These are phyloP conservation scores for Leptinotarsa undecemlineata DNA, from an alignment of 1,140 invertebrate species.

Conservation along the genomic window DNA sequence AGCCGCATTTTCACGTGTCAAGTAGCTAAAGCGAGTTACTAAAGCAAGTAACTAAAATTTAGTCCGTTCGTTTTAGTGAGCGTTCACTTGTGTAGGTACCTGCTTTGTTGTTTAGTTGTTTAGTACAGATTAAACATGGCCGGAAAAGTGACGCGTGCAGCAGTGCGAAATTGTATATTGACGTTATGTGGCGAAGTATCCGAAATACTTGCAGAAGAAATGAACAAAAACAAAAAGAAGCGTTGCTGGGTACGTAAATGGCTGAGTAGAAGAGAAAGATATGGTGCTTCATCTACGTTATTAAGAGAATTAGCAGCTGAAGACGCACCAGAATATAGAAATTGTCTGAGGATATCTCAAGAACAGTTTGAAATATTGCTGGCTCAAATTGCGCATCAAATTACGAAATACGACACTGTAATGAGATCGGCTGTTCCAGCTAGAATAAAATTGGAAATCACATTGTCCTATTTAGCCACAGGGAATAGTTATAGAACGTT, in stretches of 20 bases:
- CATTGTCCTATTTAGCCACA: conserved; percentile 29
- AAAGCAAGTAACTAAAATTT: conserved; percentile 4
- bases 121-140: background rate
- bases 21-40: conserved; percentile 11
- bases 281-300: conserved; percentile 23
- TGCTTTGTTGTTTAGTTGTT: background rate
- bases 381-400: conserved; percentile 19
- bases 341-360: conserved; percentile 31
- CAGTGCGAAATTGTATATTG: too few relatives aligned
- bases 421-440: conserved; percentile 26
- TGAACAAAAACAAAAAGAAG: conserved; percentile 12
- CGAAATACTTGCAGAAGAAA: conserved; percentile 9
- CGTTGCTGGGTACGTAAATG: conserved; percentile 28
- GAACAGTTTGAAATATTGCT: conserved; percentile 27
- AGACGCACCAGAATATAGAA: conserved; percentile 28
- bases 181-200: conserved; percentile 11
- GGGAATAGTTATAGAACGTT: conserved; percentile 30
- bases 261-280: conserved; percentile 22
- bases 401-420: conserved; percentile 15
- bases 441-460: conserved; percentile 29
- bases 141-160: too few relatives aligned
- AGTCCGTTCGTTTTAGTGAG: background rate
- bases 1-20: conserved; percentile 2
- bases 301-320: conserved; percentile 30
- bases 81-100: background rate